Base-by-base conservation (phyloP, 1,140 invertebrate species). In the Macrobrachium nipponense region DNA sequence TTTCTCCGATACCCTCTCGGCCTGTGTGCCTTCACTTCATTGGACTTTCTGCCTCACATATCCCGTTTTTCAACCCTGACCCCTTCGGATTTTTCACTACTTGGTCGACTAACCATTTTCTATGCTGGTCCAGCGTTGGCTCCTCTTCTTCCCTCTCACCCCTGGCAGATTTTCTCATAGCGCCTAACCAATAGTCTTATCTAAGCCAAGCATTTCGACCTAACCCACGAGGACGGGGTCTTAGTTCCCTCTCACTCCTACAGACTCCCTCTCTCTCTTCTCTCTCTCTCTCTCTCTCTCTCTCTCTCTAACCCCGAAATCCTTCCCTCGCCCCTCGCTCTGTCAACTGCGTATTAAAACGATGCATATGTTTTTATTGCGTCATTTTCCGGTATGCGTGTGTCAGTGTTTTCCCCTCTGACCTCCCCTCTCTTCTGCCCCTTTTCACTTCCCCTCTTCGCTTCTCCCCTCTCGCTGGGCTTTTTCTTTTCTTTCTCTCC, bases 351-450 rank as follows among this genome's bases (percentile, higher is more conserved):
- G 82, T 84, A 84, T 84, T 77, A 77, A 84, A 77, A 44, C 60
- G 60, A 20, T 84, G 82, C 82, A 84, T 84, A 84, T 84, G 82
- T 84, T 84, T 82, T 84, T 84, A 84, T 84, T 84, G 73, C 58
- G 23, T 84, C 73, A 84, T 84, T 84, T 84, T 83, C 81, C 82
- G 82, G 61, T 77, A 23, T n/a, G 43, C 82, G 82, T 77, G 27
- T 73, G 73, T 84, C 73, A 20, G 61, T 64, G 27, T 27, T 68
- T 64, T 43, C 17, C 14, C 20, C 62, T 44, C 61, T 68, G 61
- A 27, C 62, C 62, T 43, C 44, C 36, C 43, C 61, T 64, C 61
- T 51, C 51, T 51, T 51, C 51, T 51, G 51, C 51, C 51, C 51
- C 51, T 51, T 51, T 51, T 51, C 51, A 51, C 51, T 51, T 51